A percentile compares a stretch with the other conserved stretches of the same genome.
phyloP scores from a whole-genome alignment of 2,888 invertebrate species.

The Coleophora flavipennella region DNA sequence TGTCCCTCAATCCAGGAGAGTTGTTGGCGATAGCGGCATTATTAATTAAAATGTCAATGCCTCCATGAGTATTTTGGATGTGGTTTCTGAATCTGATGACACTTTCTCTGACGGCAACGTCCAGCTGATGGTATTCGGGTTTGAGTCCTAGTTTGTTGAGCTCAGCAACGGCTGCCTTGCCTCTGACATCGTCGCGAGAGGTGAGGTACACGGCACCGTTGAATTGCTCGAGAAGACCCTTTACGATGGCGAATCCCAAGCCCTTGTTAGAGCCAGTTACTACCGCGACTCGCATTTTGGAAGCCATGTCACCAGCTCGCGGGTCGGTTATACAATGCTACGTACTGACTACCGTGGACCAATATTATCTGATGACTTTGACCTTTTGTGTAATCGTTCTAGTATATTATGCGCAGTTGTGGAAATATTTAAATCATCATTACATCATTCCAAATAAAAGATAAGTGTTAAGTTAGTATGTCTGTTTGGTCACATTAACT shows the following conservation, averaged over 20 bases:
- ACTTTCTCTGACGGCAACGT: conserved; percentile 12
- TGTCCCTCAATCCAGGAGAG: conserved; percentile 28
- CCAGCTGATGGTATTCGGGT: conserved; percentile 24
- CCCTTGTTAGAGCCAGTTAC: conserved; percentile 80
- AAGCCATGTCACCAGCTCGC: background rate
- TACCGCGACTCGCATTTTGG: conserved; percentile 18
- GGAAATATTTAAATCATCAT: background rate
- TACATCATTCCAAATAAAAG: background rate
- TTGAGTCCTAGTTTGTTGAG: conserved; percentile 22
- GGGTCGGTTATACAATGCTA: conserved; percentile 2
- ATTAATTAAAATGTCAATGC: background rate
- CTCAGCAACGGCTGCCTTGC: conserved; percentile 26
- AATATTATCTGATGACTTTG: background rate
- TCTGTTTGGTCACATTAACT: too few relatives aligned
- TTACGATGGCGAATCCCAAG: conserved; percentile 76
- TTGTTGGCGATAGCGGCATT: conserved; percentile 52
- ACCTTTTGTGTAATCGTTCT: background rate
- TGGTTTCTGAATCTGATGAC: background rate
- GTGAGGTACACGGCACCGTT: conserved; percentile 72
- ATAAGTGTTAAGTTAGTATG: background rate
- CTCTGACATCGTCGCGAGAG: conserved; percentile 40
- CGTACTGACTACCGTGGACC: background rate
- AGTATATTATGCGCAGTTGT: background rate
- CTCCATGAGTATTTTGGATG: background rate
- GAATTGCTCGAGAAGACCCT: conserved; percentile 72